These are phyloP conservation scores for Oikopleura dioica DNA, from an alignment of 23 tunicate species.

Conservation along the genomic window DNA sequence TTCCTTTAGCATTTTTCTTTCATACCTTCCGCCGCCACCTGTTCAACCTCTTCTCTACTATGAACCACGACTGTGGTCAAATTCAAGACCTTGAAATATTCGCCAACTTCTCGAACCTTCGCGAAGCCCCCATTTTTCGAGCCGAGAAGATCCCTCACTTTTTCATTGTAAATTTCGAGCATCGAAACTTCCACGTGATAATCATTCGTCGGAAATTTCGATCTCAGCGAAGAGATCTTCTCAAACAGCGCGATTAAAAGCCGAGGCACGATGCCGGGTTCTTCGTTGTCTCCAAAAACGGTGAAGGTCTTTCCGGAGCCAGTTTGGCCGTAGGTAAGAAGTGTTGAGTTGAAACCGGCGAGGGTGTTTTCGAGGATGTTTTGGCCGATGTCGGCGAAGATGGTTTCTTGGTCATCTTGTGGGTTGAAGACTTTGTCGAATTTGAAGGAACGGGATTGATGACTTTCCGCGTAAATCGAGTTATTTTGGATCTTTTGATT, in stretches of 20 bases:
- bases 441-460: too few relatives aligned
- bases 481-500: too few relatives aligned
- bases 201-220: slow-evolving; percentile 58
- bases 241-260: too few relatives aligned
- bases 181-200: slow-evolving; percentile 69
- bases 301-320: slow-evolving; percentile 98
- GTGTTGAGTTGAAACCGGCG: slow-evolving; percentile 58
- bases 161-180: slow-evolving; percentile 85
- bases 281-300: slow-evolving; percentile 88
- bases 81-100: slow-evolving; percentile 53
- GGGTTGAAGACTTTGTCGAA: slow-evolving; percentile 47
- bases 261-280: too few relatives aligned
- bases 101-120: too few relatives aligned
- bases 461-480: too few relatives aligned
- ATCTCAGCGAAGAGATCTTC: too few relatives aligned
- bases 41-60: too few relatives aligned
- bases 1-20: too few relatives aligned
- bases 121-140: slow-evolving; percentile 88
- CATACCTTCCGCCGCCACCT: too few relatives aligned
- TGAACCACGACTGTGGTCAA: slow-evolving; percentile 52
- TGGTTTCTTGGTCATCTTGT: slow-evolving; percentile 25
- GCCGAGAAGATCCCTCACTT: slow-evolving; percentile 67
- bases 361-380: slow-evolving; percentile 49
- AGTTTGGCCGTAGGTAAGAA: slow-evolving; percentile 92
- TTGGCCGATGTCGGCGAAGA: slow-evolving; percentile 29